These are phyloP conservation scores for Nasonia vitripennis DNA, from an alignment of 1,140 invertebrate genomes.

Conservation along the genomic window DNA sequence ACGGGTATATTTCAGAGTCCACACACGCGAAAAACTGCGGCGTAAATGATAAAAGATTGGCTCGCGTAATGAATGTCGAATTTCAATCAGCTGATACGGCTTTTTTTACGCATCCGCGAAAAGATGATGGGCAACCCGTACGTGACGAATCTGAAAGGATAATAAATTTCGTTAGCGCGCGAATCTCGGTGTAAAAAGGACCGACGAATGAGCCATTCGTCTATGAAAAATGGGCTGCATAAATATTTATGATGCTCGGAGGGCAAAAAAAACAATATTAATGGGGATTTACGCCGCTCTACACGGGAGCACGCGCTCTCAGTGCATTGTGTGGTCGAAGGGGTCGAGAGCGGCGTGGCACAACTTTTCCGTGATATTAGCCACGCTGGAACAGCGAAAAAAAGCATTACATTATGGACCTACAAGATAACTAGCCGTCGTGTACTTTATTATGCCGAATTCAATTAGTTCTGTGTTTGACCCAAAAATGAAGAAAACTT, in stretches of 20 bases:
- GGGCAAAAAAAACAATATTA: constrained; percentile 61
- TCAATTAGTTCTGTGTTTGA: constrained; percentile 32
- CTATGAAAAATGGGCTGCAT: constrained; percentile 63
- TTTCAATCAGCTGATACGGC: constrained; percentile 32
- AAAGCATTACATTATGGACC: constrained; percentile 49
- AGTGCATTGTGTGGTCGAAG: constrained; percentile 57
- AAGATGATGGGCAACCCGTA: constrained; percentile 23
- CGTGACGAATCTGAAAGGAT: constrained; percentile 50
- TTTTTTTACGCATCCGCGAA: not conserved
- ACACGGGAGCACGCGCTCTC: constrained; percentile 44
- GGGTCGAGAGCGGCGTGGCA: constrained; percentile 34
- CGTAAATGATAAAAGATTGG: not conserved
- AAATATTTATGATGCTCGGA: constrained; percentile 64
- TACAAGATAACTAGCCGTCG: constrained; percentile 9
- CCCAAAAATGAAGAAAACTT: constrained; percentile 19
- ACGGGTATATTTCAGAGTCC: not conserved
- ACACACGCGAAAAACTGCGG: not conserved
- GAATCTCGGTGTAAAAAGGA: constrained; percentile 46
- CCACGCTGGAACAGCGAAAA: constrained; percentile 52
- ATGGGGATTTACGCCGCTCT: constrained; percentile 62
- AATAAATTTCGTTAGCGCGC: constrained; percentile 58
- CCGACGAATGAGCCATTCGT: constrained; percentile 50
- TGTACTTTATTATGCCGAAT: not conserved
- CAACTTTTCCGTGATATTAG: constrained; percentile 62
- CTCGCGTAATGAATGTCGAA: constrained; percentile 1